Evolutionary conservation across 1,140 invertebrate genomes (phyloP).

Genomic region (Euura saliciscinereae): DNA sequence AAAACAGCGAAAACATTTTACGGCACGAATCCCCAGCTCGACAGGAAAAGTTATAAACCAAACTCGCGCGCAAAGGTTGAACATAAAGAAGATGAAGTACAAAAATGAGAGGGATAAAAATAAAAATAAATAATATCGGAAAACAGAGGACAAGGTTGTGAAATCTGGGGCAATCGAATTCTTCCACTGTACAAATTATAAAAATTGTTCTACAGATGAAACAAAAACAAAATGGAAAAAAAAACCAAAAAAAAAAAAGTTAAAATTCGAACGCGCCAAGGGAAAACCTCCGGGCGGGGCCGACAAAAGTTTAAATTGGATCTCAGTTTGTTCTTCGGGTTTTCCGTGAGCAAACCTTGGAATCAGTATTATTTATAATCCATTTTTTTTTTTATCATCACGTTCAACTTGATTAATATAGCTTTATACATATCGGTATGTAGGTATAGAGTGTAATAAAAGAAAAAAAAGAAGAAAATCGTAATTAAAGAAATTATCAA

Average conservation of each 20-base stretch:
- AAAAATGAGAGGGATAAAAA: too few species aligned
- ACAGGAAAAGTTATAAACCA: too few species aligned
- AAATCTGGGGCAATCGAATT: too few species aligned
- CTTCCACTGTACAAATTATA: too few species aligned
- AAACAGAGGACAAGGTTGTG: too few species aligned
- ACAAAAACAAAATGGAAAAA: neutral
- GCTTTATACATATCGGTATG: neutral
- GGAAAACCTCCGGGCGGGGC: neutral
- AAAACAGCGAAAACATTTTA: neutral
- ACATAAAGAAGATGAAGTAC: too few species aligned
- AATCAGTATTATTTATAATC: neutral
- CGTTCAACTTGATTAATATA: neutral
- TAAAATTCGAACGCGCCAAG: neutral
- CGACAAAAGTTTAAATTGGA: conserved; percentile 2
- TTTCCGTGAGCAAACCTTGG: neutral
- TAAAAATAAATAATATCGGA: too few species aligned
- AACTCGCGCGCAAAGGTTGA: too few species aligned
- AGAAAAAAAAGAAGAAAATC: neutral
- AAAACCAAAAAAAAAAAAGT: neutral
- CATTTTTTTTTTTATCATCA: neutral
- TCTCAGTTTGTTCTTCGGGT: neutral
- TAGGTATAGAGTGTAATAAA: neutral
- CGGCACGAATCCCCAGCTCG: too few species aligned
- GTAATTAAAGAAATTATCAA: too few species aligned
- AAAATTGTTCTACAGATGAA: too few species aligned